These are phyloP conservation scores for Drosophila demipolita DNA, from an alignment of 2,888 invertebrate genomes.

Conservation along the genomic window DNA sequence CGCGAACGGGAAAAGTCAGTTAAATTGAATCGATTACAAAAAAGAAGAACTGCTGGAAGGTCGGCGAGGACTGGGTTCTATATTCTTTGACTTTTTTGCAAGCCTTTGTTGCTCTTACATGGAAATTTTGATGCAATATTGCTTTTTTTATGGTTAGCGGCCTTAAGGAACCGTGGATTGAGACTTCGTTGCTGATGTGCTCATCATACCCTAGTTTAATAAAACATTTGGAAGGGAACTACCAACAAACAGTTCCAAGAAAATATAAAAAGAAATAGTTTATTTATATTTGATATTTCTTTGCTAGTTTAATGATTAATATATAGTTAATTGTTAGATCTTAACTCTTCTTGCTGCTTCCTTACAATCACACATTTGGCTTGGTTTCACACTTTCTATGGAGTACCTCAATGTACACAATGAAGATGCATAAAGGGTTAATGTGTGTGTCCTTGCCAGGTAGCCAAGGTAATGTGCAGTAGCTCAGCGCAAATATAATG, in stretches of 20 bases:
- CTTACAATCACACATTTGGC: conserved; percentile 1
- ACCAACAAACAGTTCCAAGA: conserved; percentile 25
- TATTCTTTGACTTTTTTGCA: conserved; percentile 71
- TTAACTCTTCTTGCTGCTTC: background rate
- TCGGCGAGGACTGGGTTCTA: conserved; percentile 41
- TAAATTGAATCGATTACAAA: conserved; percentile 79
- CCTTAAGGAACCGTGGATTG: conserved; percentile 10
- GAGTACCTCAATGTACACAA: conserved; percentile 46
- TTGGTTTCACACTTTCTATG: conserved; percentile 46
- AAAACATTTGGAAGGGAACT: conserved; percentile 22
- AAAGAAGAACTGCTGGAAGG: conserved; percentile 36
- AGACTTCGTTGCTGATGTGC: conserved; percentile 19
- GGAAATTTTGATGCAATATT: conserved; percentile 46
- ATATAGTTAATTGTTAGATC: background rate
- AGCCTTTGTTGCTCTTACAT: conserved; percentile 69
- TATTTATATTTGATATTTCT: background rate
- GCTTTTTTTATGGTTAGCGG: conserved; percentile 37
- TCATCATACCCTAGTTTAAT: conserved; percentile 22
- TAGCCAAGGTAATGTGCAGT: conserved; percentile 24
- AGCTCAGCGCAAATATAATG: conserved; percentile 40
- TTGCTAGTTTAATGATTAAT: too few relatives aligned
- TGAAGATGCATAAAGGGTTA: conserved; percentile 68
- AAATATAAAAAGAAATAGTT: background rate
- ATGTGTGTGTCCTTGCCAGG: conserved; percentile 37
- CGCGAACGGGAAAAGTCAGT: conserved; percentile 61